Conservation (phyloP, 2,888 invertebrate genomes). For the Dendrolimus pini region DNA sequence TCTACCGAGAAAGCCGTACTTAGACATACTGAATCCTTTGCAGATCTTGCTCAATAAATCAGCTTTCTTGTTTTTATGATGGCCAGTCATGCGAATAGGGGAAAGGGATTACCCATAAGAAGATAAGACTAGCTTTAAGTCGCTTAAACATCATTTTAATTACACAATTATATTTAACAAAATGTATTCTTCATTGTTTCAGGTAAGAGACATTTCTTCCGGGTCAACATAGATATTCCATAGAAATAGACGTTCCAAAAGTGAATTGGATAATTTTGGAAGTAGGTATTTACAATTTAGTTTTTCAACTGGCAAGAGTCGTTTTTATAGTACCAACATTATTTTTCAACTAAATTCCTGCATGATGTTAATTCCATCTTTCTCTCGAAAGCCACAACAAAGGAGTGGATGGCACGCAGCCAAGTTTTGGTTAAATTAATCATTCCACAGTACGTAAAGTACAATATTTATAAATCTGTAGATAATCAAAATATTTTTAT, state of each 20-base stretch:
- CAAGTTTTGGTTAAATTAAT: conserved; percentile 53
- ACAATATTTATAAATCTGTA: conserved; percentile 43
- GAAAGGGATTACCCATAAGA: not conserved
- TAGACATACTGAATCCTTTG: conserved; percentile 40
- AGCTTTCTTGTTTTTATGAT: conserved; percentile 35
- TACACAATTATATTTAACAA: not conserved
- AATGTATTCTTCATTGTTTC: conserved; percentile 32
- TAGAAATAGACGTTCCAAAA: no score
- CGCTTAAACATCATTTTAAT: not conserved
- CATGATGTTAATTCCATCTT: conserved; percentile 28
- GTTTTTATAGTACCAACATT: no score
- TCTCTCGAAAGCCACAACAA: conserved; percentile 44
- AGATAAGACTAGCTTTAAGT: not conserved
- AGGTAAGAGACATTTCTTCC: conserved; percentile 33
- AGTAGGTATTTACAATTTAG: no score
- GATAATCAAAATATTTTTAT: conserved; percentile 16
- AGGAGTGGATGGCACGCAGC: conserved; percentile 45
- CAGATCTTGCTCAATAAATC: conserved; percentile 45
- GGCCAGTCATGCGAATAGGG: conserved; percentile 19
- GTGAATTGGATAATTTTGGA: no score
- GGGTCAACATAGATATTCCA: no score
- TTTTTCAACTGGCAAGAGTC: no score
- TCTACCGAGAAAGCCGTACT: conserved; percentile 56
- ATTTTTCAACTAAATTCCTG: conserved; percentile 14
- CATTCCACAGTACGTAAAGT: conserved; percentile 45